A percentile compares a stretch with the other conserved stretches of the same genome.
Conservation (phyloP, 2,888 invertebrate genomes). For the Xestia c-nigrum region DNA sequence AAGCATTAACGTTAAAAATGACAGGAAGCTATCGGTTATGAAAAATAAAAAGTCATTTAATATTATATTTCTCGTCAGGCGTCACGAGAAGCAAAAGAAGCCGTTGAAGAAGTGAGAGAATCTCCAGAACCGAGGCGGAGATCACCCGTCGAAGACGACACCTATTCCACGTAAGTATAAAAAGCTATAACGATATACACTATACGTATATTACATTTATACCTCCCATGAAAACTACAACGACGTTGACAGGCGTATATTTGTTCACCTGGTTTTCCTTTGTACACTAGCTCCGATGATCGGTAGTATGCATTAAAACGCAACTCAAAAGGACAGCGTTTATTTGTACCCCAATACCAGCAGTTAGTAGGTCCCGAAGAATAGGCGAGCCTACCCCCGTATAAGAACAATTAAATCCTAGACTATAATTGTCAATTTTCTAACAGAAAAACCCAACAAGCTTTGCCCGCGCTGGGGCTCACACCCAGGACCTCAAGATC, state of each 20-base stretch:
- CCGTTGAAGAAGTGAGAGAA: constrained; percentile 73
- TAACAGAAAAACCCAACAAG: constrained; percentile 62
- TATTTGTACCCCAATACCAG: not conserved
- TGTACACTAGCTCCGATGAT: not conserved
- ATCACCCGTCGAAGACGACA: constrained; percentile 82
- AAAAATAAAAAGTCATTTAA: not conserved
- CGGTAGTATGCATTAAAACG: not conserved
- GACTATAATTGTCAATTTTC: constrained; percentile 60
- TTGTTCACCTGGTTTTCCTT: not conserved
- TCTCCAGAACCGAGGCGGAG: constrained; percentile 77
- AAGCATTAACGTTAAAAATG: too few species aligned
- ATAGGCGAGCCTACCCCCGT: constrained; percentile 6
- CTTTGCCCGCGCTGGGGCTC: constrained; percentile 58
- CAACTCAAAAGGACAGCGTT: not conserved
- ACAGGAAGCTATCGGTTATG: not conserved
- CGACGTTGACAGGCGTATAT: too few species aligned
- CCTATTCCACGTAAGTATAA: constrained; percentile 75
- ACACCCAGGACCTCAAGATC: constrained; percentile 57
- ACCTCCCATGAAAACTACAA: not conserved
- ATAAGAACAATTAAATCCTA: constrained; percentile 2
- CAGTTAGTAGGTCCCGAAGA: constrained; percentile 9
- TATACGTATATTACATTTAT: not conserved
- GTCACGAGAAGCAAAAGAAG: constrained; percentile 80
- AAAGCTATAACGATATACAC: not conserved
- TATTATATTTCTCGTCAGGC: constrained; percentile 70